Percentiles rank a stretch among this genome's conserved stretches.
Evolutionary conservation across 1,140 invertebrate species (phyloP).

Genomic region (Plodia interpunctella): DNA sequence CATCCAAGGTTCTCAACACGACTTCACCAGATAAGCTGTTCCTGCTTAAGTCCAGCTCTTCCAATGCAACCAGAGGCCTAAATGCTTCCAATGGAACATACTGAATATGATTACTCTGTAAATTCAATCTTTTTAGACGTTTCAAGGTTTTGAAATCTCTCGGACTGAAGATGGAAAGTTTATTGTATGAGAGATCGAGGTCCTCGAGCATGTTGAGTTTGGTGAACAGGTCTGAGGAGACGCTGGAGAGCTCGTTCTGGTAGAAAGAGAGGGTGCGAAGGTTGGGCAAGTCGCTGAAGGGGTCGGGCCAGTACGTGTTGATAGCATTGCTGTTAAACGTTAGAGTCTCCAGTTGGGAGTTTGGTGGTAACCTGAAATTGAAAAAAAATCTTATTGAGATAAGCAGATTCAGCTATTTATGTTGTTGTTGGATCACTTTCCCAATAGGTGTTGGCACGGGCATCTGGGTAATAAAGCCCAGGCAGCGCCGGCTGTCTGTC

Average conservation of each 20-base stretch:
- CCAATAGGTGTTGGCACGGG: no score
- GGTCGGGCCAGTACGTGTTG: constrained; percentile 62
- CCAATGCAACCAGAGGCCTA: constrained; percentile 42
- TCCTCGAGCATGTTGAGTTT: constrained; percentile 58
- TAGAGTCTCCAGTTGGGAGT: constrained; percentile 56
- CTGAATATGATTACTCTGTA: constrained; percentile 60
- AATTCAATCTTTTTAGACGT: constrained; percentile 50
- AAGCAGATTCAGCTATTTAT: no score
- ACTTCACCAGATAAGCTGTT: constrained; percentile 61
- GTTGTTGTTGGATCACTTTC: no score
- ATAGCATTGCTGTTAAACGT: constrained; percentile 64
- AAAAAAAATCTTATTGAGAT: background rate
- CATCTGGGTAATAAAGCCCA: no score
- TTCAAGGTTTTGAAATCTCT: constrained; percentile 57
- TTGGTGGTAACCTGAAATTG: constrained; percentile 62
- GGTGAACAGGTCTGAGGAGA: constrained; percentile 64
- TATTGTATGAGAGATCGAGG: constrained; percentile 77
- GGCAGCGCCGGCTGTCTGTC: no score
- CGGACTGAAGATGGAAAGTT: constrained; percentile 55
- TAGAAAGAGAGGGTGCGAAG: constrained; percentile 56
- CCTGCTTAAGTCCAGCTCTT: constrained; percentile 64
- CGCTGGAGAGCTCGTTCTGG: constrained; percentile 55
- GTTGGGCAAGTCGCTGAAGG: constrained; percentile 57
- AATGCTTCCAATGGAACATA: constrained; percentile 57
- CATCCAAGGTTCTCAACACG: constrained; percentile 34